Conservation (phyloP, 2,797 vertebrate species). For the Melopsittacus undulatus region DNA sequence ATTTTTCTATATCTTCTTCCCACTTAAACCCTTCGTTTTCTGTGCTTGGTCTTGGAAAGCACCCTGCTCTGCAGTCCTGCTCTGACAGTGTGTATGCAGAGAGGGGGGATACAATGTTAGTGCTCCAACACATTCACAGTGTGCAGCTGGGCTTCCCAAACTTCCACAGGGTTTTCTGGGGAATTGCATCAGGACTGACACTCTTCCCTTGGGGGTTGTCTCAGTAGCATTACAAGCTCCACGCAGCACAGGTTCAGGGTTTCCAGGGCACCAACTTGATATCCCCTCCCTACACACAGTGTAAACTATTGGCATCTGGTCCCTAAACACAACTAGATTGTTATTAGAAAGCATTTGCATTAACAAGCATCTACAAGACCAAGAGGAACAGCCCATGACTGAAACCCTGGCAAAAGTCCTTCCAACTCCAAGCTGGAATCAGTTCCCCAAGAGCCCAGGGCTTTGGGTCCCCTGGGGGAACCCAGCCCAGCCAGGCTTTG, state of each 20-base stretch:
- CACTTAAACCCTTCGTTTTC: not conserved
- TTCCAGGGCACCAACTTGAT: not conserved
- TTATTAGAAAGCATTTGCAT: not conserved
- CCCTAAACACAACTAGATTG: not conserved
- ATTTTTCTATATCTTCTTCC: not conserved
- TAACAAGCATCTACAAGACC: not conserved
- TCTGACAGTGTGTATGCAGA: rapidly evolving
- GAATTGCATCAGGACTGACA: not conserved
- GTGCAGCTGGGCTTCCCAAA: not conserved
- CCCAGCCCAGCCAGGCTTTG: not conserved
- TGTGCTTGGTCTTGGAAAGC: not conserved
- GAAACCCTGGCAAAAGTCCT: not conserved
- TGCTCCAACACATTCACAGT: not conserved
- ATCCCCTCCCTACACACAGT: not conserved
- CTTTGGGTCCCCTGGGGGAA: not conserved
- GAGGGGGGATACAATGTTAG: not conserved
- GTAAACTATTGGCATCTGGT: not conserved
- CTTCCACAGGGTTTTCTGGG: not conserved
- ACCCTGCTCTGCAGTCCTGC: rapidly evolving
- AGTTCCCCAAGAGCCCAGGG: not conserved
- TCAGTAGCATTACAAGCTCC: rapidly evolving
- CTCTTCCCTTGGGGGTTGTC: not conserved
- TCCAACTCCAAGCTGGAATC: not conserved
- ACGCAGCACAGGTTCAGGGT: not conserved
- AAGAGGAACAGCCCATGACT: not conserved